These are phyloP conservation scores for Excalfactoria chinensis DNA, from an alignment of 2,113 vertebrate genomes.

Conservation along the genomic window DNA sequence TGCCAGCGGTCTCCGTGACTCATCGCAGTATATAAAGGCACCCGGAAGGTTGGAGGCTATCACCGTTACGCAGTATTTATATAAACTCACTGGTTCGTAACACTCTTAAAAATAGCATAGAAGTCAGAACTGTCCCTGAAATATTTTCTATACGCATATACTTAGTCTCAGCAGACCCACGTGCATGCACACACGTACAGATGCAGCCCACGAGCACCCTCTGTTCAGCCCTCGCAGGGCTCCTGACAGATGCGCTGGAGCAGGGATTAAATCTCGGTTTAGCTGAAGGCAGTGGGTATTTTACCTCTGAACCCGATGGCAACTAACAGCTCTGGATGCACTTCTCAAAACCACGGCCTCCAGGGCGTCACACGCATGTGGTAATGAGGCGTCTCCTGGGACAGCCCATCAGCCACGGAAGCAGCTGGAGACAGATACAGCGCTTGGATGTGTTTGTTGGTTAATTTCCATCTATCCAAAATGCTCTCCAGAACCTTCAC, in stretches of 20 bases:
- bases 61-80: slow-evolving; percentile 44
- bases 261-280: neutral
- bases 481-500: neutral
- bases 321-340: neutral
- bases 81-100: slow-evolving; percentile 32
- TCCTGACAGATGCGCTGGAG: neutral
- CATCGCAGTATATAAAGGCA: slow-evolving; percentile 18
- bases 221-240: no score
- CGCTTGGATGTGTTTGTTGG: neutral
- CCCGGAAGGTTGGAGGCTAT: slow-evolving; percentile 45
- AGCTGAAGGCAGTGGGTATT: neutral
- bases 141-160: neutral
- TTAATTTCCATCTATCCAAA: neutral
- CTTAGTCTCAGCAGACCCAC: neutral
- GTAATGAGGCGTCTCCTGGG: neutral
- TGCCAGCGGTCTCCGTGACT: slow-evolving; percentile 18
- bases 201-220: neutral
- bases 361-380: neutral
- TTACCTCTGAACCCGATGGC: neutral
- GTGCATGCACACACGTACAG: neutral
- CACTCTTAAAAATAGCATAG: slow-evolving; percentile 8
- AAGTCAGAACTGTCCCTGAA: slow-evolving; percentile 10
- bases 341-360: neutral
- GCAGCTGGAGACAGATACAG: neutral
- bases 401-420: neutral